phyloP scores from a whole-genome alignment of 2,113 vertebrate genomes.

The Crotalus horridus region DNA sequence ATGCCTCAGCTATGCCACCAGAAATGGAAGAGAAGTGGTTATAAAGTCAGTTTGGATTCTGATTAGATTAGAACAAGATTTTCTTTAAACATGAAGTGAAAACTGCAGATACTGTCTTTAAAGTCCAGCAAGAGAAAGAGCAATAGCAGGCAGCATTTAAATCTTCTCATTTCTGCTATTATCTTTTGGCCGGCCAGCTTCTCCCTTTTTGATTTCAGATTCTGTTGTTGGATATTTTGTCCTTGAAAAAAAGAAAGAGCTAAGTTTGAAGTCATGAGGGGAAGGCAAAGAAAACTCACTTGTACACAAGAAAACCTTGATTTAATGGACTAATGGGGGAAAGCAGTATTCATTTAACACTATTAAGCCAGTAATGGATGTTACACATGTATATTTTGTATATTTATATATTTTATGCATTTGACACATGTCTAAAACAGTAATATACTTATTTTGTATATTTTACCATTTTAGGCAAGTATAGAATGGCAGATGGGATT shows the following conservation, averaged over 20 bases:
- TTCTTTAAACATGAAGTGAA: background rate
- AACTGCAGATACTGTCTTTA: background rate
- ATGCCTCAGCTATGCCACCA: background rate
- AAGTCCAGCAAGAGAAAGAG: background rate
- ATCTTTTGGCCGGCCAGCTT: background rate
- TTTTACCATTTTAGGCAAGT: background rate
- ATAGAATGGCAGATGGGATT: background rate
- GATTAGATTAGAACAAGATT: background rate
- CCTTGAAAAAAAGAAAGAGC: background rate
- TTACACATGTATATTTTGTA: background rate
- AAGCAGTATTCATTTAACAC: background rate
- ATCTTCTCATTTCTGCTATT: background rate
- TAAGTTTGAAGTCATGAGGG: background rate
- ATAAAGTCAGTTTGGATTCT: background rate
- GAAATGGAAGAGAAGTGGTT: background rate
- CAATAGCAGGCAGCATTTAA: background rate
- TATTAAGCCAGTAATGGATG: background rate
- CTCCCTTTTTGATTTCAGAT: background rate
- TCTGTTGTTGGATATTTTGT: background rate
- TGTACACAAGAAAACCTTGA: background rate
- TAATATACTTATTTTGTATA: background rate
- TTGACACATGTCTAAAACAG: background rate
- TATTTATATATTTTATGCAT: background rate
- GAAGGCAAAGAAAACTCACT: background rate
- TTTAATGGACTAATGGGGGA: background rate